A percentile compares a stretch with the other conserved stretches of the same genome.
Evolutionary conservation across 2,113 vertebrate genomes (phyloP).

Genomic region (Emydocephalus ijimae): DNA sequence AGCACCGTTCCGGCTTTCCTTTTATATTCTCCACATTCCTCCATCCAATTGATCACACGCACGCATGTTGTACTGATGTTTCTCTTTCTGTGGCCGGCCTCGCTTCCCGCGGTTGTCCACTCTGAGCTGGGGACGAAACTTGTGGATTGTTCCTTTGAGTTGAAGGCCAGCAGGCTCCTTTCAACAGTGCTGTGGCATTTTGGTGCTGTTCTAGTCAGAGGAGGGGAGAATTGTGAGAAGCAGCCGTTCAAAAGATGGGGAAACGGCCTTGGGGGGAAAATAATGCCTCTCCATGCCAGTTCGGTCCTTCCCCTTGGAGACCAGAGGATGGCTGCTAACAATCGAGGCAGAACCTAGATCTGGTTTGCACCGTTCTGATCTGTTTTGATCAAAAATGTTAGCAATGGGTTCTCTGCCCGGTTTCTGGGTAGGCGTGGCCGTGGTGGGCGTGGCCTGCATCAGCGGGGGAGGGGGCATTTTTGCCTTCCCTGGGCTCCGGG

Average conservation of each 20-base stretch:
- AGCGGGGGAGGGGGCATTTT: too few species aligned
- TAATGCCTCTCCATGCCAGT: neutral
- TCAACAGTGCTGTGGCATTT: neutral
- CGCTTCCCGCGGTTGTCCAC: constrained; percentile 44
- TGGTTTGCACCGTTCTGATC: constrained; percentile 28
- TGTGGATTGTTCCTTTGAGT: constrained; percentile 50
- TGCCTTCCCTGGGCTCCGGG: too few species aligned
- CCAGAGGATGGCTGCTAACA: constrained; percentile 32
- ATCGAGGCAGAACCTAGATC: constrained; percentile 17
- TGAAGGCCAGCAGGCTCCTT: constrained; percentile 24
- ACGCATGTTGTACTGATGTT: neutral
- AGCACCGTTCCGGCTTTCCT: neutral
- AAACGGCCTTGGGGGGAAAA: neutral
- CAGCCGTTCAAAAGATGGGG: neutral
- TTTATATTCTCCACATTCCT: constrained; percentile 54
- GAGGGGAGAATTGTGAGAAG: constrained; percentile 43
- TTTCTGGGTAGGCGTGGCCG: too few species aligned
- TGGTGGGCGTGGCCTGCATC: too few species aligned
- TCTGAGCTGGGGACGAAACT: constrained; percentile 30
- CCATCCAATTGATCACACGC: constrained; percentile 4
- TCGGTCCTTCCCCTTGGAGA: neutral
- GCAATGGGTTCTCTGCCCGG: too few species aligned
- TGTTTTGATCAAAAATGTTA: constrained; percentile 6
- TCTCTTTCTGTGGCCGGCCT: constrained; percentile 26
- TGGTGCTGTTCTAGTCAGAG: neutral